Evolutionary conservation across 1,140 invertebrate species (phyloP).

Genomic region (Lepidurus apus): DNA sequence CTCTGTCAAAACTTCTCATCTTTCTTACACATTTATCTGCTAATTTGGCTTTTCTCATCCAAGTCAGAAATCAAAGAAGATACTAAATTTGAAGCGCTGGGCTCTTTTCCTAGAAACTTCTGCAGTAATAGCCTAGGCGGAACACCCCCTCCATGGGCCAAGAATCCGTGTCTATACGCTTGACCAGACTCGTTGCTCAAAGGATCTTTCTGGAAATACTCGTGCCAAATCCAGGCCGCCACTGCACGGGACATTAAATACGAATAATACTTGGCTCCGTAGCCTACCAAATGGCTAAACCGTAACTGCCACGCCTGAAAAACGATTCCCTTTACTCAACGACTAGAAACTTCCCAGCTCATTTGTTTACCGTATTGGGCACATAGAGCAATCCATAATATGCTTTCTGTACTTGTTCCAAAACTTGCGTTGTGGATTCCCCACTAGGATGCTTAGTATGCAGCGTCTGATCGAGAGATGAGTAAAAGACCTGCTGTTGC

Average conservation of each 20-base stretch:
- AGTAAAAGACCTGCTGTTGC: slow-evolving; percentile 86
- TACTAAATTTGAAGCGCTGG: slow-evolving; percentile 54
- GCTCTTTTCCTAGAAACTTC: slow-evolving; percentile 63
- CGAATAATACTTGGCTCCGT: slow-evolving; percentile 97
- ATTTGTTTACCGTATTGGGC: slow-evolving; percentile 64
- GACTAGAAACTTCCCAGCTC: not conserved
- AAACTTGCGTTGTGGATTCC: slow-evolving; percentile 62
- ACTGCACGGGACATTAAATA: slow-evolving; percentile 91
- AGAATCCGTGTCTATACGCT: slow-evolving; percentile 65
- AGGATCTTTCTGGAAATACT: slow-evolving; percentile 76
- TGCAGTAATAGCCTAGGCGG: slow-evolving; percentile 65
- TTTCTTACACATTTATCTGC: not conserved
- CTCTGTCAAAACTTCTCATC: not conserved
- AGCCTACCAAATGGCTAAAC: slow-evolving; percentile 94
- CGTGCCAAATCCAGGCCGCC: slow-evolving; percentile 89
- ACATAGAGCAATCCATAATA: slow-evolving; percentile 85
- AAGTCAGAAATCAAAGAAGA: slow-evolving; percentile 50
- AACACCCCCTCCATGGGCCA: slow-evolving; percentile 82
- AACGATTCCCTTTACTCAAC: slow-evolving; percentile 30
- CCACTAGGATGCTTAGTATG: slow-evolving; percentile 59
- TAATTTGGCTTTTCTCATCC: slow-evolving; percentile 41
- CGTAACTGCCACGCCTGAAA: slow-evolving; percentile 85
- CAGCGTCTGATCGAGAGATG: slow-evolving; percentile 81
- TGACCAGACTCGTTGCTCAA: slow-evolving; percentile 69
- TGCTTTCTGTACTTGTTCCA: slow-evolving; percentile 68